Base-by-base conservation (phyloP, 2,888 invertebrate genomes). In the Cerastoderma edule region DNA sequence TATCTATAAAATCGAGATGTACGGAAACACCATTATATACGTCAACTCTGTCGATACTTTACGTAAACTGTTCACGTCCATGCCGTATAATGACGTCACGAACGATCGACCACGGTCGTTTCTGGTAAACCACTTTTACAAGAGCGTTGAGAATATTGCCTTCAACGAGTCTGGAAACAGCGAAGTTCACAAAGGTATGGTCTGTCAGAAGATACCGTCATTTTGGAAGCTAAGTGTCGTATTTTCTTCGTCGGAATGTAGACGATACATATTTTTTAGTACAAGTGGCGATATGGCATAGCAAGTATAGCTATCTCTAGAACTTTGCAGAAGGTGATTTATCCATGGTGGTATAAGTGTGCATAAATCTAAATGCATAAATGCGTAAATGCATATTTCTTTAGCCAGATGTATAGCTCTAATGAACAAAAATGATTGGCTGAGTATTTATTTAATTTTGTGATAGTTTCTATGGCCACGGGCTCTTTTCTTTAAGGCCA, bases 11-110 rank as follows among this genome's bases (percentile, higher is more conserved):
- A 2, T 63, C 2, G 27, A 63, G 3, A 24, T 63, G 63, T 63
- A 39, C 27, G 63, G 63, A 39, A 10, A 63, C 33, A 63, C 63
- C 24, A 35, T 63, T 35, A 27, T 63, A 2, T 35, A 39, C 63
- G 39, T 63, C 22, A 63, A 39, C 24, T 8, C 39, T 10, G 24
- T 27, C n/a, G 39, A 63, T 39, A 8, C 39, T 8, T 39, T 63
- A 63, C 63, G 63, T 56, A 56, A 56, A 4, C 56, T 56, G 56
- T 56, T 56, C 32, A 56, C 32, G 32, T 24, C 56, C n/a, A 5
- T 32, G 27, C 56, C 56, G 56, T 56, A 56, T 32, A 10, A 27
- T 56, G 56, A 56, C 32, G 56, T 27, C 28, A 56, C 27, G 56
- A 56, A 30, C 32, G 56, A 56, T 19, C 56, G 56, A 8, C 56